phyloP scores from a whole-genome alignment of 2,888 invertebrate genomes.

The Stenotaenia linearis region DNA sequence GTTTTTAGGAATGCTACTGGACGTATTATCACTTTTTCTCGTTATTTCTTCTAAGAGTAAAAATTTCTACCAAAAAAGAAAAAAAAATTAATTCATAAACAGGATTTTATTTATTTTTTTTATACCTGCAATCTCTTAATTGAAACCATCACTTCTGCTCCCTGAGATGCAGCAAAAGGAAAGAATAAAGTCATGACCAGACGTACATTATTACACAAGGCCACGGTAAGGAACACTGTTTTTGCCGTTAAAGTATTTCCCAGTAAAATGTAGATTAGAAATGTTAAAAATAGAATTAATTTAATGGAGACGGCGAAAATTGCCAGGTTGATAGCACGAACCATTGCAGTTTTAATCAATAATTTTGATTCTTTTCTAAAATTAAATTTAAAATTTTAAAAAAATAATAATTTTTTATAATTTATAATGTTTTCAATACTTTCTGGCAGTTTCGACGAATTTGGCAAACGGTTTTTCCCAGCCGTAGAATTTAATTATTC shows the following conservation, averaged over 20 bases:
- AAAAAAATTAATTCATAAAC: neutral
- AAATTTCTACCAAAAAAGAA: constrained; percentile 44
- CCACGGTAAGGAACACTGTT: constrained; percentile 74
- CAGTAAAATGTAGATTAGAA: constrained; percentile 66
- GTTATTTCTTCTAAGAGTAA: constrained; percentile 47
- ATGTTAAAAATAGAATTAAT: constrained; percentile 72
- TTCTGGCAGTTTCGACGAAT: constrained; percentile 67
- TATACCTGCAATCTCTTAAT: constrained; percentile 60
- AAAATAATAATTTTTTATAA: neutral
- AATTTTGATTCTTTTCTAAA: constrained; percentile 63
- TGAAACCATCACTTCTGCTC: constrained; percentile 72
- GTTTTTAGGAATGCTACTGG: neutral
- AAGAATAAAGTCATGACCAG: constrained; percentile 85
- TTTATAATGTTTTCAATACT: constrained; percentile 51
- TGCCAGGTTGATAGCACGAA: constrained; percentile 57
- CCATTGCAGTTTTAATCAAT: constrained; percentile 59
- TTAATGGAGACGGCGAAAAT: constrained; percentile 69
- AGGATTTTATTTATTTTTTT: neutral
- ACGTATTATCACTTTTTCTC: neutral
- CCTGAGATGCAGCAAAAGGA: constrained; percentile 73
- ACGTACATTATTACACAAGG: constrained; percentile 78
- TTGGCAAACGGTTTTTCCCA: constrained; percentile 87
- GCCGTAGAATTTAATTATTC: constrained; percentile 95
- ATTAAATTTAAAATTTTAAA: neutral
- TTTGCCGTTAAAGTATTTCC: constrained; percentile 64